These are phyloP conservation scores for Rattus norvegicus DNA, from an alignment of 2,113 vertebrate species.

Conservation along the genomic window GRCr8 NC_086031.1:26335001-26335500, in stretches of 20 bases:
- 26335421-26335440: no score
- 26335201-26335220: conserved; percentile 19
- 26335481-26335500: background rate
- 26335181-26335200: background rate
- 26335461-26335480: no score
- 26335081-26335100: background rate
- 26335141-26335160: background rate
- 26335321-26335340: background rate
- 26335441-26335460: background rate
- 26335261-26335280: background rate
- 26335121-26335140: background rate
- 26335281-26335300: background rate
- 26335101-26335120: background rate
- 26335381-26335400: no score
- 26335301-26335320: background rate
- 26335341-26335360: no score
- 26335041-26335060: background rate
- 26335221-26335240: conserved; percentile 10
- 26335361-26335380: no score
- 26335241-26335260: conserved; percentile 1
- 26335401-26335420: no score
- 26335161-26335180: background rate
- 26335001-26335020: background rate
- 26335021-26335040: background rate
- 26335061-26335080: background rate